Conservation (phyloP, 2,888 invertebrate species). For the Habrosyne pyritoides region DNA sequence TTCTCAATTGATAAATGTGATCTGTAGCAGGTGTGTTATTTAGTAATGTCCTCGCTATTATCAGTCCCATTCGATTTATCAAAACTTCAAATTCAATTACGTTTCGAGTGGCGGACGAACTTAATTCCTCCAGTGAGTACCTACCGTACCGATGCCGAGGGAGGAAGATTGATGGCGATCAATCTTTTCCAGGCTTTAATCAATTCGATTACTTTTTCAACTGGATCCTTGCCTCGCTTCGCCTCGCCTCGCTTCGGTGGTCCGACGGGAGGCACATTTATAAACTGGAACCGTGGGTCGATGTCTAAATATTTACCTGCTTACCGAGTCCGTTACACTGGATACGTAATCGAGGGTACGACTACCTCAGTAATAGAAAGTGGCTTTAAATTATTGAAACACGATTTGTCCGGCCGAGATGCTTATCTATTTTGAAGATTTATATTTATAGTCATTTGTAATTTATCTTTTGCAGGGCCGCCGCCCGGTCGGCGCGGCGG, state of each 20-base stretch:
- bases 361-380: not conserved
- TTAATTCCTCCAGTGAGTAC: not conserved
- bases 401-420: not conserved
- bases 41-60: not conserved
- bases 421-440: no score
- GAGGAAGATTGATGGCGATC: constrained; percentile 39
- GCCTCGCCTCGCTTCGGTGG: not conserved
- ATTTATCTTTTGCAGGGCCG: no score
- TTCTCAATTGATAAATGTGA: no score
- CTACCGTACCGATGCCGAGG: constrained; percentile 15
- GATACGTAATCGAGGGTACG: not conserved
- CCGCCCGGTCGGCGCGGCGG: no score
- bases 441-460: no score
- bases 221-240: not conserved
- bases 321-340: not conserved
- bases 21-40: no score
- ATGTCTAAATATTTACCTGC: constrained; percentile 1
- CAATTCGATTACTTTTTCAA: constrained; percentile 22
- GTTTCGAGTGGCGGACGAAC: not conserved
- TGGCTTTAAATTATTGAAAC: not conserved
- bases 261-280: not conserved
- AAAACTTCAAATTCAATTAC: not conserved
- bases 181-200: constrained; percentile 38
- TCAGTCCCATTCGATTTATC: not conserved
- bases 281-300: not conserved